phyloP scores from a whole-genome alignment of 2,797 vertebrate genomes.

The Triplophysa yarkandensis region DNA sequence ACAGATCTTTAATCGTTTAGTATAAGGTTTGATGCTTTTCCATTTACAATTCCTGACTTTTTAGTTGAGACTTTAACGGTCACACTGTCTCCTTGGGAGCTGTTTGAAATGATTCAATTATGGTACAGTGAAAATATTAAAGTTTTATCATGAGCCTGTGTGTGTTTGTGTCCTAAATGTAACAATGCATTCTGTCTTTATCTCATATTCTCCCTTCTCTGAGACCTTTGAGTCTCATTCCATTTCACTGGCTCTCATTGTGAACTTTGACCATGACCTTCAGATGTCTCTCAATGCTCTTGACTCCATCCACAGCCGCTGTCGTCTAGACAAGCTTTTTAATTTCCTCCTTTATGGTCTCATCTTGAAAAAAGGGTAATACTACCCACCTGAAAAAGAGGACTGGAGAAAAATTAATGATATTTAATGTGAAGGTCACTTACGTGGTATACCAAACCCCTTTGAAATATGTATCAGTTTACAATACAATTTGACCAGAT shows the following conservation, averaged over 20 bases:
- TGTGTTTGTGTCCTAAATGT: constrained; percentile 7
- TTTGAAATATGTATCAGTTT: background rate
- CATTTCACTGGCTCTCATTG: constrained; percentile 35
- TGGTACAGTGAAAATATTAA: constrained; percentile 77
- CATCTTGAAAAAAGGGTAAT: background rate
- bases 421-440: background rate
- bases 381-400: constrained; percentile 8
- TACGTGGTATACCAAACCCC: background rate
- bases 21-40: constrained; percentile 8
- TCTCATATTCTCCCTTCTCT: too few relatives aligned
- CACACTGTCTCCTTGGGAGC: constrained; percentile 49
- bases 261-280: constrained; percentile 61
- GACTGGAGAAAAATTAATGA: background rate
- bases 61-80: constrained; percentile 23
- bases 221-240: background rate
- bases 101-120: constrained; percentile 54
- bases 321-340: constrained; percentile 60
- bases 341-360: constrained; percentile 15
- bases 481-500: too few relatives aligned
- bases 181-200: background rate
- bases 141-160: constrained; percentile 62
- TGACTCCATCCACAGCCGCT: constrained; percentile 32
- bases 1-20: constrained; percentile 9
- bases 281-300: constrained; percentile 43
- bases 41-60: constrained; percentile 18